phyloP scores from a whole-genome alignment of 2,113 vertebrate species.

The Neotragus pygmaeus region DNA sequence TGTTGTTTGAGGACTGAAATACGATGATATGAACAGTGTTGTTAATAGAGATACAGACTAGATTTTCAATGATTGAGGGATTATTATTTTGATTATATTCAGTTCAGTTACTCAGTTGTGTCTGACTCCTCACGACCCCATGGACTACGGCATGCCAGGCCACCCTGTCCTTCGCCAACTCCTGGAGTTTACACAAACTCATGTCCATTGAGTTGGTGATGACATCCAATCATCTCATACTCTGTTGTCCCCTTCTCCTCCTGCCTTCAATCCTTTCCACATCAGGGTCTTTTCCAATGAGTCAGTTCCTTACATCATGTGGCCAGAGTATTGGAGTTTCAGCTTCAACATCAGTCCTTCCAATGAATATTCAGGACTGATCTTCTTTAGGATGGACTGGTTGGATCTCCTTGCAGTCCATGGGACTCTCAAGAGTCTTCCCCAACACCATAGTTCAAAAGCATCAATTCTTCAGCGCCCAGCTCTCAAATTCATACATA shows the following conservation, averaged over 20 bases:
- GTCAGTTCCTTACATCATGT: neutral
- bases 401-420: neutral
- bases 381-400: neutral
- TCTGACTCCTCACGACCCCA: accelerated
- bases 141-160: neutral
- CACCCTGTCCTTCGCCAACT: accelerated
- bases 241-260: neutral
- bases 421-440: neutral
- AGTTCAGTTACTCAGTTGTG: neutral
- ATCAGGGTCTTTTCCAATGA: neutral
- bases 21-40: neutral
- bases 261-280: neutral
- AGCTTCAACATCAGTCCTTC: neutral
- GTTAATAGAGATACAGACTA: neutral
- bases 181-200: neutral
- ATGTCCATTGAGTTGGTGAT: neutral
- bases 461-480: neutral
- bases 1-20: neutral
- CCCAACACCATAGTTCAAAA: neutral
- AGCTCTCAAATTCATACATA: neutral
- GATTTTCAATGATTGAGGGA: neutral
- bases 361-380: neutral
- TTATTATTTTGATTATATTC: neutral
- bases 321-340: neutral
- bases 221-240: neutral